Evolutionary conservation across 2,113 vertebrate genomes (phyloP).

Genomic region (Labeo catla): DNA sequence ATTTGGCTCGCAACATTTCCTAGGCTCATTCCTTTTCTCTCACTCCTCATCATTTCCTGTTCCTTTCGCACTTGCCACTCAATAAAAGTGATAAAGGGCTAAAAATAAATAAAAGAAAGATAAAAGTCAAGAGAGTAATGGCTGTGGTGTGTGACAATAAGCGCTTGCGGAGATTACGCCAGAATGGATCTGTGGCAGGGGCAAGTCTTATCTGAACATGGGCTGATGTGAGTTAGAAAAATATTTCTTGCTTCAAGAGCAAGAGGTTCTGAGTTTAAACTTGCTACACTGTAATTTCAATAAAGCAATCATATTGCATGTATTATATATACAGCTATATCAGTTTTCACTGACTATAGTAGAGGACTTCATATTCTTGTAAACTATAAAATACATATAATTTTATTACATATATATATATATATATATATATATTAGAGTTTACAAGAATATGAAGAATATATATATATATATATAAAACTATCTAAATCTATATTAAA

Average conservation of each 20-base stretch:
- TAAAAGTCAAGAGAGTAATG: not conserved
- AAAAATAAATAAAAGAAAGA: not conserved
- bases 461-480: not conserved
- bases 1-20: not conserved
- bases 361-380: not conserved
- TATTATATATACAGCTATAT: not conserved
- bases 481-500: no score
- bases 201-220: not conserved
- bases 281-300: not conserved
- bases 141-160: slow-evolving; percentile 2
- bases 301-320: not conserved
- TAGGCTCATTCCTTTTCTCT: not conserved
- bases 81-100: slow-evolving; percentile 5
- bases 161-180: not conserved
- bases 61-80: not conserved
- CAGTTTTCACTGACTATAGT: not conserved
- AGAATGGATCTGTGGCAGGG: not conserved
- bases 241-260: slow-evolving; percentile 1
- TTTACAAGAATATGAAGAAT: no score
- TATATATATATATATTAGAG: no score
- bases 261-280: not conserved
- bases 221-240: not conserved
- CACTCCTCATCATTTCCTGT: slow-evolving; percentile 2
- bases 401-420: no score
- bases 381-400: no score